Base-by-base conservation (phyloP, 2,797 vertebrate genomes). In the Schizopygopsis pylzovi region DNA sequence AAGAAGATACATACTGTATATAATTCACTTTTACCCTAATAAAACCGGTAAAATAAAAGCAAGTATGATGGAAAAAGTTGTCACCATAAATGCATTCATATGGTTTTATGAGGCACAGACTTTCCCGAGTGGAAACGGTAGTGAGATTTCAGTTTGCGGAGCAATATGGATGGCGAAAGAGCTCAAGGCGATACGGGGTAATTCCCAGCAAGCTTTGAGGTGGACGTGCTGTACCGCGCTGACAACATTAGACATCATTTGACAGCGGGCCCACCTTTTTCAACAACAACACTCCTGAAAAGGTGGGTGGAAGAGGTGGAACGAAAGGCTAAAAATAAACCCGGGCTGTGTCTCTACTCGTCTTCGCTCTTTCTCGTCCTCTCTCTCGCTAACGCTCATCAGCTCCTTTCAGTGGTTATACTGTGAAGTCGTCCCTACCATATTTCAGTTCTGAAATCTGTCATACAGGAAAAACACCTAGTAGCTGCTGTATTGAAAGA, bases 381-480 rank as follows among this genome's bases (percentile, higher is more conserved):
- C 12, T 54, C 39, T 77, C 56, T 84, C 71, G 45, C 54, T 75
- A 81, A 43, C 33, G 49, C 70, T 75, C 83, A 67, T 76, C 37
- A 5, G 65, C 67, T 86, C 84, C 82, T 82, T 73, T 85, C 54
- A 65, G 83, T 82, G 87, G 83, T 72, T 87, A 54, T 49, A 1
- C 86, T 81, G 70, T 37, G 28, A 85, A 56, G 22, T 63, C 28
- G 39, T 86, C 61, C 70, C 47, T 79, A 61, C 67, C 33, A 41
- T 47, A 79, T 88, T 86, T 88, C 84, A 75, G 15, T 88, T 84
- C 81, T 88, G 81, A 88, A 71, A 78, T 86, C 70, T 37, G 84
- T 78, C 70, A 77, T 71, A 75, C 52, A 81, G 81, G 67, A 78
- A 81, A 89, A 83, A 82, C 63, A 65, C 73, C 81, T 61, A 76